Base-by-base conservation (phyloP, 2,113 vertebrate species). In the Corythornis vintsioides region DNA sequence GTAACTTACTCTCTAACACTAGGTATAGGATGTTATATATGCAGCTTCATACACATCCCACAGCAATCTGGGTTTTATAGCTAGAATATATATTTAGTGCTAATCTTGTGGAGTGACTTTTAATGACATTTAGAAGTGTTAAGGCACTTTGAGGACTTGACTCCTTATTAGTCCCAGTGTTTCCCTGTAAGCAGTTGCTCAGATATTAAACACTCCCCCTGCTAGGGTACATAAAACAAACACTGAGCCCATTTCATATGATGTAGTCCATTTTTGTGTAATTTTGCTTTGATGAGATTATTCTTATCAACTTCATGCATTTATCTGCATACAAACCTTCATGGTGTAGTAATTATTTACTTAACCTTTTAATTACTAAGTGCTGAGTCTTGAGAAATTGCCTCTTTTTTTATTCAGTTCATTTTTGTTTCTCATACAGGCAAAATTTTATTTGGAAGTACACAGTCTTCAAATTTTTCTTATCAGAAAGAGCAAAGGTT, bases 101-200 rank as follows among this genome's bases (percentile, higher is more conserved):
- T 89, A 53, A 76, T 61, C 84, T 81, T 7, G 16, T 63, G 38
- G 47, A 85, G 50, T 89, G 90, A 95, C 89, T 96, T 96, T 92
- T 92, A 95, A 92, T 95, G 89, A 88, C 85, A 85, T 95, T 94
- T 96, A 42, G 31, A 79, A 91, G 78, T 20, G 82, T 28, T 73
- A 3, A 87, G 38, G 85, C 57, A 80, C 75, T 89, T 7, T 4
- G 66, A 89, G 82, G 90, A 67, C 85, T 52, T 21, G 79, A 3
- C 31, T 73, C 40, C 65, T 91, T 76, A n/a, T 89, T 85, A 90
- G 75, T 63, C 64, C 67, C 72, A 77, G 33, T 15, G 76, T 86
- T 90, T 83, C 88, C 83, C 76, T 66, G 31, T 16, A 33, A 92
- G 88, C 25, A 1, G n/a, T 73, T 66, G 72, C 83, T 94, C 86